These are phyloP conservation scores for Cinclus mexicanus DNA, from an alignment of 2,113 vertebrate species.

Conservation along the genomic window DNA sequence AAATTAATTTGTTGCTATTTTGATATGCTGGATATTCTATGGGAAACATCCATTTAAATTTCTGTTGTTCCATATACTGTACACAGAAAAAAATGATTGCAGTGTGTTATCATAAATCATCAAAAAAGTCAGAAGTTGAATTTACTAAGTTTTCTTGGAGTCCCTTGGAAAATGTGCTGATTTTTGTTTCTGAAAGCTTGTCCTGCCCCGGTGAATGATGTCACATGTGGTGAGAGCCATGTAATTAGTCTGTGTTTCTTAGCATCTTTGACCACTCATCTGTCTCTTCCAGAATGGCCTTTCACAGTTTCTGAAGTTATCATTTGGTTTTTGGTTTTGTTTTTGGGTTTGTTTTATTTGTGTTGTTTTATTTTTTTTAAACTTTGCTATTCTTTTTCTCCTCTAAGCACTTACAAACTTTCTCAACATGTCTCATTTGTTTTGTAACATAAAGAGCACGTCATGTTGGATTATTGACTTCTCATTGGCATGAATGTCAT, in stretches of 20 bases:
- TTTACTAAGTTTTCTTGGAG: conserved; percentile 19
- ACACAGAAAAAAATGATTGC: not conserved
- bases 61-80: not conserved
- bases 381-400: no score
- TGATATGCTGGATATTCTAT: conserved; percentile 30
- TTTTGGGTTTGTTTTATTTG: no score
- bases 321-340: not conserved
- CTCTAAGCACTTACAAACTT: not conserved
- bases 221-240: conserved; percentile 31
- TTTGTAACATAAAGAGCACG: not conserved
- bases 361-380: not conserved
- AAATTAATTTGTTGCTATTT: conserved; percentile 16
- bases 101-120: conserved; percentile 13
- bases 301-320: conserved; percentile 5
- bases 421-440: not conserved
- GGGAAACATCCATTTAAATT: not conserved
- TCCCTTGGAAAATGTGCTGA: conserved; percentile 18
- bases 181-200: not conserved
- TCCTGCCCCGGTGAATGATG: conserved; percentile 8
- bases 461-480: not conserved
- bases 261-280: not conserved
- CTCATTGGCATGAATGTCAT: not conserved
- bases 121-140: not conserved
- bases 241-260: conserved; percentile 7
- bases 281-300: not conserved